Evolutionary conservation across 2,888 invertebrate species (phyloP).

Genomic region (Drosophila nigricruria): DNA sequence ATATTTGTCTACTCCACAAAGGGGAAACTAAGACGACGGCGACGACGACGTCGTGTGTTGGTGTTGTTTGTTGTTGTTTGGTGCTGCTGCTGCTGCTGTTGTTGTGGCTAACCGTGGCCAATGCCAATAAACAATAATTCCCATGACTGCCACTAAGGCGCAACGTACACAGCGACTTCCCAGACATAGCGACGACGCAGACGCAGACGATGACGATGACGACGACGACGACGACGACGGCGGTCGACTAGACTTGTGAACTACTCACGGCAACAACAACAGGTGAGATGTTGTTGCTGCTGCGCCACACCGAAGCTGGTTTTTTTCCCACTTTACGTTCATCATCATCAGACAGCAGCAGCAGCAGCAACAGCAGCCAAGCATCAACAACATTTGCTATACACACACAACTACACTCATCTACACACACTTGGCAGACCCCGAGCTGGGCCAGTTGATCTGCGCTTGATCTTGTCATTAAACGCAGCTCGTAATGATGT

Average conservation of each 20-base stretch:
- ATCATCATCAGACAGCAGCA: constrained; percentile 66
- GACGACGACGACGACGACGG: constrained; percentile 36
- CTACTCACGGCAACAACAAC: constrained; percentile 60
- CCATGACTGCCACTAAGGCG: constrained; percentile 81
- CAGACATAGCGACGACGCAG: constrained; percentile 73
- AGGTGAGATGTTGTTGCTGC: constrained; percentile 73
- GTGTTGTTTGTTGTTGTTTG: constrained; percentile 26
- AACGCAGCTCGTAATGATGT: constrained; percentile 73
- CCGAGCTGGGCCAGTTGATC: constrained; percentile 63
- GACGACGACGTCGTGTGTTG: constrained; percentile 8
- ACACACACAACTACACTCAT: constrained; percentile 35
- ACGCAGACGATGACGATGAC: constrained; percentile 47
- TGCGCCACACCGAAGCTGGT: constrained; percentile 76
- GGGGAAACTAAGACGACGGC: constrained; percentile 33
- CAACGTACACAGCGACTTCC: constrained; percentile 76
- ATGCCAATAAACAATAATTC: constrained; percentile 82
- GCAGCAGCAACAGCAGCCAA: constrained; percentile 29
- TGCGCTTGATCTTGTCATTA: constrained; percentile 83
- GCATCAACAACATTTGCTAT: constrained; percentile 67
- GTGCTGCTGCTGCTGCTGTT: constrained; percentile 33
- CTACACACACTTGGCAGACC: constrained; percentile 10
- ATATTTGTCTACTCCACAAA: constrained; percentile 53
- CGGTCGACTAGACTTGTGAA: constrained; percentile 74
- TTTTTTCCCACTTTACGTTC: constrained; percentile 68
- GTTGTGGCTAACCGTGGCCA: constrained; percentile 72